These are phyloP conservation scores for Ammodytes dubius DNA, from an alignment of 2,113 vertebrate genomes.

Conservation along the genomic window DNA sequence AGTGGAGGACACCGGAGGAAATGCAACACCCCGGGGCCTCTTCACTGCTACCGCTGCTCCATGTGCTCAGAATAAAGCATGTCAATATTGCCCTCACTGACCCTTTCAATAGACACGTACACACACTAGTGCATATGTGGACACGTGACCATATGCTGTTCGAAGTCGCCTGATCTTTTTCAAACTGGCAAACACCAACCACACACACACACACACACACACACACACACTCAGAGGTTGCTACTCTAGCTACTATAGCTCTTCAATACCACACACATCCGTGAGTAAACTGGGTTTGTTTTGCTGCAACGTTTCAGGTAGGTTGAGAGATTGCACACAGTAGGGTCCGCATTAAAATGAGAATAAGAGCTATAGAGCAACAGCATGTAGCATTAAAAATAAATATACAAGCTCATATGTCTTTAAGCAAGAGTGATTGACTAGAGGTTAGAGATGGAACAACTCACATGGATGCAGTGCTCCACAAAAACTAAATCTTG, in stretches of 20 bases:
- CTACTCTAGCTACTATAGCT: background rate
- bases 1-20: conserved; percentile 64
- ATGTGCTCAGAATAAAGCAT: conserved; percentile 65
- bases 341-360: background rate
- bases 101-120: conserved; percentile 52
- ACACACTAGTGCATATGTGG: conserved; percentile 23
- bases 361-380: background rate
- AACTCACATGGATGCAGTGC: background rate
- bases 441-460: background rate
- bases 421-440: conserved; percentile 1
- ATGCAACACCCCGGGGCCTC: conserved; percentile 69
- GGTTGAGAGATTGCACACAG: background rate
- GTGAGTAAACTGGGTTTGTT: background rate
- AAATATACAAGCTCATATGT: background rate
- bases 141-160: conserved; percentile 29
- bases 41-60: conserved; percentile 37
- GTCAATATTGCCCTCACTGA: conserved; percentile 70
- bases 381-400: background rate
- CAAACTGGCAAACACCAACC: background rate
- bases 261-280: background rate
- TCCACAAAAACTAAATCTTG: conserved; percentile 2
- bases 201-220: background rate
- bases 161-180: conserved; percentile 15
- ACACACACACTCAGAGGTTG: conserved; percentile 6
- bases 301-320: conserved; percentile 25